Conservation (phyloP, 2,797 vertebrate species). For the Dipus sagitta region DNA sequence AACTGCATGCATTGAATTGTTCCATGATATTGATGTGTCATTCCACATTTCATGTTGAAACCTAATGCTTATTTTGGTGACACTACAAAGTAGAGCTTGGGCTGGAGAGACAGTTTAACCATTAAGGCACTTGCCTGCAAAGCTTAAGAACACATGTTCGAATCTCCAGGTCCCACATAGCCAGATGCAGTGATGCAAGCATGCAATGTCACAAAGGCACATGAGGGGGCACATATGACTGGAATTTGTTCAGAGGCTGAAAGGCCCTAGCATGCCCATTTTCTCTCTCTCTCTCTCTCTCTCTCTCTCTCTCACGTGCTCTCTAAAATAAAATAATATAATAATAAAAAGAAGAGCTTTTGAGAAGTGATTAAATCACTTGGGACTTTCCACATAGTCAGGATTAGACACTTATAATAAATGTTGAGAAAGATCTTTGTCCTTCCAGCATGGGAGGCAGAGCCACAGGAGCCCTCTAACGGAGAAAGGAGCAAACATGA, state of each 20-base stretch:
- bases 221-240: no score
- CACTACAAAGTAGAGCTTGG: background rate
- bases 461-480: background rate
- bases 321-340: no score
- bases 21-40: background rate
- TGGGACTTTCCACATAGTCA: background rate
- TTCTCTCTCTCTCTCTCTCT: no score
- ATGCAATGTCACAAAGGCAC: no score
- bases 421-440: background rate
- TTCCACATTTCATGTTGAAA: background rate
- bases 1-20: background rate
- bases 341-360: background rate
- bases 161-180: no score
- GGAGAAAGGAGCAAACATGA: background rate
- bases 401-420: background rate
- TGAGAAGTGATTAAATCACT: background rate
- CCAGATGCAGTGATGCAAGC: no score
- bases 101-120: no score
- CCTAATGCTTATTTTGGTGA: background rate
- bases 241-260: no score
- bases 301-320: no score
- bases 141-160: no score
- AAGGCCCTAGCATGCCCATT: no score
- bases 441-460: background rate
- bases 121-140: no score